Percentiles rank a stretch among this genome's conserved stretches.
phyloP scores from a whole-genome alignment of 2,797 vertebrate species.

The Poeciliopsis gracilis region DNA sequence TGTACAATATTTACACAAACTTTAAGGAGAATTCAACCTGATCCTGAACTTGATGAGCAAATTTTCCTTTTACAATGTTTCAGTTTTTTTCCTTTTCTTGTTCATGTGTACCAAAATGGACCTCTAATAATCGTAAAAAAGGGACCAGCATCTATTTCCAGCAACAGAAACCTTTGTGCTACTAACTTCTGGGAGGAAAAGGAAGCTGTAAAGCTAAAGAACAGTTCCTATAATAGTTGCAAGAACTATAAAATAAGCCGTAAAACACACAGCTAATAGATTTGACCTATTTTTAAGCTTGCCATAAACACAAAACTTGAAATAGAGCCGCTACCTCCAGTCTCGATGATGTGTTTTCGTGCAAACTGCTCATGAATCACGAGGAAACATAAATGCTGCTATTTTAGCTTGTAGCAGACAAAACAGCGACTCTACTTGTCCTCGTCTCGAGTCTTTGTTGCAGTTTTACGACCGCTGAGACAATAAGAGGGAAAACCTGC shows the following conservation, averaged over 20 bases:
- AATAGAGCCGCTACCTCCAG: background rate
- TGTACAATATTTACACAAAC: constrained; percentile 19
- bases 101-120: constrained; percentile 6
- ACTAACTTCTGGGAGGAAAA: constrained; percentile 35
- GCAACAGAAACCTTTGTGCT: constrained; percentile 1
- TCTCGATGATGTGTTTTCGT: constrained; percentile 31
- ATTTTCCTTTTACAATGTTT: background rate
- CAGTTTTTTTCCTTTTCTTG: background rate
- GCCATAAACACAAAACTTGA: constrained; percentile 11
- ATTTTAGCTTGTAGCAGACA: constrained; percentile 41
- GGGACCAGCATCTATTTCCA: constrained; percentile 15
- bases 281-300: background rate
- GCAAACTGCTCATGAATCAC: constrained; percentile 21
- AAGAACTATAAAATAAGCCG: constrained; percentile 30
- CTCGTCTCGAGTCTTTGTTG: constrained; percentile 9
- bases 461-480: constrained; percentile 6
- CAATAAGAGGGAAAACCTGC: background rate
- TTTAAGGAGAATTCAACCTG: background rate
- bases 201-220: constrained; percentile 61
- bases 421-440: constrained; percentile 20
- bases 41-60: background rate
- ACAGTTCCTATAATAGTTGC: constrained; percentile 26
- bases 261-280: constrained; percentile 24
- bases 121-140: constrained; percentile 18
- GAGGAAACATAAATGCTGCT: constrained; percentile 45